Evolutionary conservation across 2,113 vertebrate genomes (phyloP).

Genomic region (Mus musculus): DNA sequence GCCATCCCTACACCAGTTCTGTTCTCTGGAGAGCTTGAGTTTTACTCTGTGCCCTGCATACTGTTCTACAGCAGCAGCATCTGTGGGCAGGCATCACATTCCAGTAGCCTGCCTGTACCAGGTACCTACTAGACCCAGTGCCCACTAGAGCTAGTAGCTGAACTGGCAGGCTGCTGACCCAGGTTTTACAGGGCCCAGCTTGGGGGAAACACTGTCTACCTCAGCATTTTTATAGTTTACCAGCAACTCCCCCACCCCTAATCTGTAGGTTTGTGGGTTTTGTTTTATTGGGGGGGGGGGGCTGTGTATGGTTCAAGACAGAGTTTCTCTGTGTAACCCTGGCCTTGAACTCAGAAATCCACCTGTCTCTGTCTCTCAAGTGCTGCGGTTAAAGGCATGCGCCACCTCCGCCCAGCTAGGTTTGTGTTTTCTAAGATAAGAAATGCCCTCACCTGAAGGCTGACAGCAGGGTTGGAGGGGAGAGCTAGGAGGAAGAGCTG

Average conservation of each 20-base stretch:
- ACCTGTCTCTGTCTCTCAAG: too few relatives aligned
- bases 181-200: neutral
- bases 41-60: neutral
- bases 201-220: neutral
- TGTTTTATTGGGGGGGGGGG: too few relatives aligned
- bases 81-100: fast-evolving
- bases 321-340: too few relatives aligned
- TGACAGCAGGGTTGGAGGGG: neutral
- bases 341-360: too few relatives aligned
- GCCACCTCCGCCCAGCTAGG: too few relatives aligned
- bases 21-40: neutral
- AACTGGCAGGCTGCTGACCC: neutral
- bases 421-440: neutral
- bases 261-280: neutral
- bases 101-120: neutral
- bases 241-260: neutral
- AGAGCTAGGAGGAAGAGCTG: neutral
- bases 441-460: neutral
- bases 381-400: too few relatives aligned
- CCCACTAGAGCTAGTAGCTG: neutral
- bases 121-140: neutral
- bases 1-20: neutral
- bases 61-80: neutral
- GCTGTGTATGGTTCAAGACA: too few relatives aligned
- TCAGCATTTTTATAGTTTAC: neutral